These are phyloP conservation scores for Prunella strophiata DNA, from an alignment of 2,797 vertebrate genomes.

Conservation along the genomic window DNA sequence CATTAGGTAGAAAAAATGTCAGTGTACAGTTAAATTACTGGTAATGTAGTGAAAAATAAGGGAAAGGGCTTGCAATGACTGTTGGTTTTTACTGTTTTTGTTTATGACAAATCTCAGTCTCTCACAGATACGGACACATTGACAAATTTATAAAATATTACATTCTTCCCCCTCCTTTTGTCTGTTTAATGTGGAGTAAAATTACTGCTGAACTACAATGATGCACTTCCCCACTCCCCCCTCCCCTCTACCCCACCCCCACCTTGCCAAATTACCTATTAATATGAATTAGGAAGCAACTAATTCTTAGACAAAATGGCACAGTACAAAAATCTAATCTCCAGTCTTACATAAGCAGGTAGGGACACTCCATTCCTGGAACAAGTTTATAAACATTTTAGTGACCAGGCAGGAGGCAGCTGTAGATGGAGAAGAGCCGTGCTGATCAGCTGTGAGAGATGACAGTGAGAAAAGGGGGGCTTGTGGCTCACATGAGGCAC, in stretches of 20 bases:
- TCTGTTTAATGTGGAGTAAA: neutral
- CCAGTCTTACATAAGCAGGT: neutral
- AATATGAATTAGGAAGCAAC: neutral
- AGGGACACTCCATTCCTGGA: neutral
- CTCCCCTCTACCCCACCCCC: too few species aligned
- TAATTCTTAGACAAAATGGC: neutral
- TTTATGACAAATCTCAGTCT: neutral
- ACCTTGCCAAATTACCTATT: neutral
- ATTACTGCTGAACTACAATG: neutral
- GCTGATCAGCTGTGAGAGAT: neutral
- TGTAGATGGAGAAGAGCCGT: neutral
- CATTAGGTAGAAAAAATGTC: neutral
- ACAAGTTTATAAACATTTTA: neutral
- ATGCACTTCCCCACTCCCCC: fast-evolving
- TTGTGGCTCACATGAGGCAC: neutral
- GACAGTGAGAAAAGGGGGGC: neutral
- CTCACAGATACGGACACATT: neutral
- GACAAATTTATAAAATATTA: neutral
- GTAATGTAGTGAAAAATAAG: neutral
- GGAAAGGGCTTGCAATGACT: neutral
- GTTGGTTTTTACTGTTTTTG: neutral
- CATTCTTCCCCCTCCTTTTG: neutral
- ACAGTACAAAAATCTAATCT: neutral
- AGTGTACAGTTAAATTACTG: neutral
- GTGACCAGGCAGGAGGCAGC: neutral